These are phyloP conservation scores for Ictalurus furcatus DNA, from an alignment of 2,113 vertebrate genomes.

Conservation along the genomic window DNA sequence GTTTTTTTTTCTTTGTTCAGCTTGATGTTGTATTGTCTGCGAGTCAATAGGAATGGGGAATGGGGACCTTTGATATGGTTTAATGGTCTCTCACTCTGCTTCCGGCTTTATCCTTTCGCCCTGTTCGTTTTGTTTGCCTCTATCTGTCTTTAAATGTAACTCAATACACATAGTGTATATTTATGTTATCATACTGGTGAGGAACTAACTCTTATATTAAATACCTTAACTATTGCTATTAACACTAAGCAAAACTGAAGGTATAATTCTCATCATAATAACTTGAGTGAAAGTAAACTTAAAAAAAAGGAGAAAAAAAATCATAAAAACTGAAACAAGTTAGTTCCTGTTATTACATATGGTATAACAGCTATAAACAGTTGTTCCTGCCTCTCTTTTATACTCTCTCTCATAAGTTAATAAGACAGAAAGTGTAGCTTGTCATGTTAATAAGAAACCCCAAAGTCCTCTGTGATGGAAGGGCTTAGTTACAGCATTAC, in stretches of 20 bases:
- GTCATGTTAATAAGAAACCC: too few species aligned
- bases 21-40: not conserved
- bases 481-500: too few species aligned
- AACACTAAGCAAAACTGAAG: not conserved
- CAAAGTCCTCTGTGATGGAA: too few species aligned
- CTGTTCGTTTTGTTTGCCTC: not conserved
- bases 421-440: too few species aligned
- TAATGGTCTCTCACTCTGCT: not conserved
- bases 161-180: not conserved
- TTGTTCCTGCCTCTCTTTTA: too few species aligned
- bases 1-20: slow-evolving; percentile 4
- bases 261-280: not conserved
- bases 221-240: not conserved
- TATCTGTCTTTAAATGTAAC: not conserved
- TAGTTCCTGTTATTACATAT: too few species aligned
- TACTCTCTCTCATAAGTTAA: too few species aligned
- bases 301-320: too few species aligned
- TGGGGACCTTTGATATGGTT: not conserved
- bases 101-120: not conserved
- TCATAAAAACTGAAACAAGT: too few species aligned
- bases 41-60: too few species aligned
- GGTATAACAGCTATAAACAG: too few species aligned
- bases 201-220: not conserved
- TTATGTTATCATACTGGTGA: not conserved
- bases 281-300: not conserved